Evolutionary conservation across 64 coral and sea anemone species (phyloP).

Genomic region (Porites lutea): DNA sequence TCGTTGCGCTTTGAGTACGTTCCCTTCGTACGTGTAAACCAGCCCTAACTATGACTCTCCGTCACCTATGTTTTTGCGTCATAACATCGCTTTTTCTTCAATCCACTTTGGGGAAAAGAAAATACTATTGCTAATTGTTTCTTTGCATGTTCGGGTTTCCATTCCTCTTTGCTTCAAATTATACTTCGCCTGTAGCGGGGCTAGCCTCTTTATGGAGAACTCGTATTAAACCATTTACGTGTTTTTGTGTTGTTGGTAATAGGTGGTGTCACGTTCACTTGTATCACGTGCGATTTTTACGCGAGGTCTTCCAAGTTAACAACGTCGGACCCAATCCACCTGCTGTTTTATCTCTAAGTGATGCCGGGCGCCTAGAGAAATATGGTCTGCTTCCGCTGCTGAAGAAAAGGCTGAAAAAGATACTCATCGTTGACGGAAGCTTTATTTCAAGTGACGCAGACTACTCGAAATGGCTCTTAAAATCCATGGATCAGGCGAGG

Average conservation of each 20-base stretch:
- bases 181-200: too few relatives aligned
- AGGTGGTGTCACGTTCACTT: constrained; percentile 92
- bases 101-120: too few relatives aligned
- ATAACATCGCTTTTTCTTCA: too few relatives aligned
- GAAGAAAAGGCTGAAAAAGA: constrained; percentile 82
- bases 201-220: too few relatives aligned
- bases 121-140: too few relatives aligned
- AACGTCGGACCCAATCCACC: constrained; percentile 84
- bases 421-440: constrained; percentile 82
- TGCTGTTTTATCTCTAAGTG: constrained; percentile 80
- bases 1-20: too few relatives aligned
- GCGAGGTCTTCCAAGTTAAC: constrained; percentile 77
- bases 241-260: background rate
- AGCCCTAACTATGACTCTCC: too few relatives aligned
- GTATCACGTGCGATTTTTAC: constrained; percentile 87
- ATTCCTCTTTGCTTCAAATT: too few relatives aligned
- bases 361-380: constrained; percentile 89
- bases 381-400: constrained; percentile 83
- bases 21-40: too few relatives aligned
- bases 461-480: constrained; percentile 67
- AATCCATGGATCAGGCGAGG: constrained; percentile 79
- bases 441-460: constrained; percentile 60
- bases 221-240: background rate
- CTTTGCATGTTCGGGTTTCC: too few relatives aligned
- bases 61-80: too few relatives aligned